Conservation (phyloP, 2,888 invertebrate genomes). For the Beris morrisii region DNA sequence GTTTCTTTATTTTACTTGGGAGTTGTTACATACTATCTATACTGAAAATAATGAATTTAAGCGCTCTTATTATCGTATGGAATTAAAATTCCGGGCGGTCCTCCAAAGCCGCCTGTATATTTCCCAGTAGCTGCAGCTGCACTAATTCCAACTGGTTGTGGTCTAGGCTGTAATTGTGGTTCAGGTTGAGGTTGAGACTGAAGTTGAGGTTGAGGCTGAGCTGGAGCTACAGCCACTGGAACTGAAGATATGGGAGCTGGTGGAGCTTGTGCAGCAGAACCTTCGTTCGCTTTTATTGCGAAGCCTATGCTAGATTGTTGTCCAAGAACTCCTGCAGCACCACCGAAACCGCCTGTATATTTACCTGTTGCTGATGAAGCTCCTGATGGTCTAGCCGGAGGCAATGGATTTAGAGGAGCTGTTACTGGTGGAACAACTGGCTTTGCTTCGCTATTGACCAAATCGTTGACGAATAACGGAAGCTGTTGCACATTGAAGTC, state of each 20-base stretch:
- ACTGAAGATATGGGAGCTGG: neutral
- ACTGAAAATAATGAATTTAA: too few species aligned
- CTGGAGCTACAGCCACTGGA: neutral
- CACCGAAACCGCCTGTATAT: conserved; percentile 52
- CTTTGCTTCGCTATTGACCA: too few species aligned
- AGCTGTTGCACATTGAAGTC: conserved; percentile 8
- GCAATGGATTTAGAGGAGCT: too few species aligned
- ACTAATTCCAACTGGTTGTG: neutral
- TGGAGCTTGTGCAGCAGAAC: conserved; percentile 37
- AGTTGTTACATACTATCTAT: too few species aligned
- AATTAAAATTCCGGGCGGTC: conserved; percentile 52
- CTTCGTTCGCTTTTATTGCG: conserved; percentile 42
- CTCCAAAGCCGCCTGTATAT: conserved; percentile 51
- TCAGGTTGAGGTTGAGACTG: neutral
- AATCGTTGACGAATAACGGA: conserved; percentile 13
- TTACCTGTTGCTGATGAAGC: conserved; percentile 40
- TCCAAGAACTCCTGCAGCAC: conserved; percentile 45
- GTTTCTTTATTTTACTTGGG: too few species aligned
- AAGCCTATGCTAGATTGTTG: conserved; percentile 42
- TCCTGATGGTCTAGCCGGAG: neutral
- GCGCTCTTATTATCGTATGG: conserved; percentile 46
- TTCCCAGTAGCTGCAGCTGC: conserved; percentile 33
- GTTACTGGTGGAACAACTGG: neutral
- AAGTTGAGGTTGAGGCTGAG: neutral
- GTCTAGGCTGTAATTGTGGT: neutral